Percentiles rank a stretch among this genome's conserved stretches.
These are phyloP conservation scores for Idaea aversata DNA, from an alignment of 2,888 invertebrate species.

Conservation along the genomic window DNA sequence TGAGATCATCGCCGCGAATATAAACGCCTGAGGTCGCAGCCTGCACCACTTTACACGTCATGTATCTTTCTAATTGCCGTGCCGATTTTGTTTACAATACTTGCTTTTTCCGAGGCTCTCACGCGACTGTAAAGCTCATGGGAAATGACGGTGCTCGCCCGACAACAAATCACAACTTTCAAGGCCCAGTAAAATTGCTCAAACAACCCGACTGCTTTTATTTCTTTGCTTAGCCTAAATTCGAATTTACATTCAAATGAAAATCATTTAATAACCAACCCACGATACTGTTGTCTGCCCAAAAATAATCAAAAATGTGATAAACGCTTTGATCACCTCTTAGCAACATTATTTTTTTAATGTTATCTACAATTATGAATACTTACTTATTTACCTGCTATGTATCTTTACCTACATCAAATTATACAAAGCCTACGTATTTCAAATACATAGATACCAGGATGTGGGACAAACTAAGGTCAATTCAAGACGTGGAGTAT, in stretches of 20 bases:
- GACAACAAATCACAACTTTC: conserved; percentile 33
- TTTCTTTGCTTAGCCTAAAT: background rate
- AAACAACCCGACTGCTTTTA: conserved; percentile 3
- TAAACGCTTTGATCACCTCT: background rate
- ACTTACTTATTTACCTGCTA: conserved; percentile 8
- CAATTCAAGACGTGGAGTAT: conserved; percentile 57
- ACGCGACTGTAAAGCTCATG: conserved; percentile 43
- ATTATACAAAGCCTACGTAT: conserved; percentile 9
- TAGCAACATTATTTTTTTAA: background rate
- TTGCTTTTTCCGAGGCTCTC: conserved; percentile 48
- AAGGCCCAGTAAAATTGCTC: conserved; percentile 20
- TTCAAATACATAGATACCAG: conserved; percentile 7
- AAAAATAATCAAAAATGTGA: background rate
- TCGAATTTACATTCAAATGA: conserved; percentile 5
- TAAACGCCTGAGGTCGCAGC: conserved; percentile 65
- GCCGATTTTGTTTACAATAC: conserved; percentile 62
- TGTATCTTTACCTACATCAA: background rate
- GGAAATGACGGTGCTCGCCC: conserved; percentile 32
- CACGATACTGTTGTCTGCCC: conserved; percentile 13
- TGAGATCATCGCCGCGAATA: conserved; percentile 77
- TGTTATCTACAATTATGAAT: conserved; percentile 14
- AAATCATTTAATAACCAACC: conserved; percentile 13
- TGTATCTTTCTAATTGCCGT: conserved; percentile 70
- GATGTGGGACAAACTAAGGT: conserved; percentile 56
- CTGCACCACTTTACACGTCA: conserved; percentile 68